A percentile compares a stretch with the other conserved stretches of the same genome.
Evolutionary conservation across 1,140 invertebrate species (phyloP).

Genomic region (Danaus melanippus): DNA sequence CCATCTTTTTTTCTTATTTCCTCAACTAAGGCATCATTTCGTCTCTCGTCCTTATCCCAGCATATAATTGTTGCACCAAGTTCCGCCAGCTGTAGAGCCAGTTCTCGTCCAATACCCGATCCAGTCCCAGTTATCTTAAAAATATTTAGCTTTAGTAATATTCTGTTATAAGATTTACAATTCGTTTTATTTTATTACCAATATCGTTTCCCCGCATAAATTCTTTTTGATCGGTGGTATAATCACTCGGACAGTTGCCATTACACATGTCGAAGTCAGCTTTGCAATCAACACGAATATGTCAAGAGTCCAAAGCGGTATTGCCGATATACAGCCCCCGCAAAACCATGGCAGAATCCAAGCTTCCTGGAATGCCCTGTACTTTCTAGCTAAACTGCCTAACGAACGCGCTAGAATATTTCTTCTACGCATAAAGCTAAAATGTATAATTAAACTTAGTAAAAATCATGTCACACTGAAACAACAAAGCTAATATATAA

Average conservation of each 20-base stretch:
- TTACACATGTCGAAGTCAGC: constrained; percentile 41
- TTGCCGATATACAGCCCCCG: constrained; percentile 37
- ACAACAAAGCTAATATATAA: too few species aligned
- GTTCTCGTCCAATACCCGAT: constrained; percentile 84
- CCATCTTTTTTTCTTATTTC: constrained; percentile 69
- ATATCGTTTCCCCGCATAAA: constrained; percentile 53
- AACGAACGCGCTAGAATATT: constrained; percentile 47
- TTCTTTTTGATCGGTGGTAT: constrained; percentile 51
- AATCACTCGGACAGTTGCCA: constrained; percentile 34
- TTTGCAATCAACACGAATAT: constrained; percentile 48
- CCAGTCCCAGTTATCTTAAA: constrained; percentile 84
- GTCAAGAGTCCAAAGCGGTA: constrained; percentile 50
- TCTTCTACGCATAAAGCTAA: constrained; percentile 42
- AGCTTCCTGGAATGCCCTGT: constrained; percentile 46
- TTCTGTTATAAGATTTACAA: neutral
- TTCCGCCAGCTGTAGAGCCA: constrained; percentile 80
- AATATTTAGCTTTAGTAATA: neutral
- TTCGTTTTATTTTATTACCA: constrained; percentile 28
- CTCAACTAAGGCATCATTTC: constrained; percentile 72
- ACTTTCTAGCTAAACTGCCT: constrained; percentile 44
- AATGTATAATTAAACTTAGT: constrained; percentile 22
- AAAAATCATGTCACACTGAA: too few species aligned
- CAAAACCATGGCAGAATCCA: constrained; percentile 60
- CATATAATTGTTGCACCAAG: constrained; percentile 81
- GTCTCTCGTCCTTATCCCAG: constrained; percentile 82